Evolutionary conservation across 1,140 invertebrate genomes (phyloP), one percentile per base, ranked within the genome.

Genomic region (Drosophila mayri): DNA sequence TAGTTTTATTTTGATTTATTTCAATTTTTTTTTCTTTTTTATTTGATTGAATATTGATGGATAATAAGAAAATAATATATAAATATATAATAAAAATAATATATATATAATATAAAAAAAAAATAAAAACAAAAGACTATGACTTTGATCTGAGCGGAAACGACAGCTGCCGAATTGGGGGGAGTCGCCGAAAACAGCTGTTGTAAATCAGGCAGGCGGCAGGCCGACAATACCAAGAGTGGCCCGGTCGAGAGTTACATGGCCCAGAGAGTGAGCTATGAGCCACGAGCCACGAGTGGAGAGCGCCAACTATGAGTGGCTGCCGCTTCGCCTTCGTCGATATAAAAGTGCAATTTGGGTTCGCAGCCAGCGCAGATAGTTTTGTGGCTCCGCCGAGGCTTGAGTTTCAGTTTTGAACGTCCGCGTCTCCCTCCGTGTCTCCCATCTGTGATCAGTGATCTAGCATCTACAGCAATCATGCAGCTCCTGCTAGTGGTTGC

Each of bases 331-430:
- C 47, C 35, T 37, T 40, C 49, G 60, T 50, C 64, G 85, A 90
- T 90, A 90, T 90, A 90, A 90, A 90, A 90, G 85, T 90, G 85
- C 85, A 90, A 90, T 90, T 90, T 84, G 85, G 74, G 49, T 65
- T 65, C 64, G 62, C 68, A 90, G 81, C 47, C 60, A 81, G 52
- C 81, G 80, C 85, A 90, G 85, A 85, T 90, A 85, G 52, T 59
- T 64, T 85, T 85, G 78, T 76, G 71, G 58, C 81, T 79, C 75
- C 83, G 58, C 54, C 78, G 85, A 85, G 85, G 74, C 65, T 76
- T 60, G 61, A 70, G 84, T 77, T 74, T 60, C 11, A 50, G 47
- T 74, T 46, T 58, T 60, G n/a, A 64, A 47, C 54, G 66, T 30
- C 22, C 62, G 66, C 37, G 64, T 35, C 32, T 46, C 40, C 38